Percentiles rank a stretch among this genome's conserved stretches.
These are phyloP conservation scores for Callipepla californica DNA, from an alignment of 2,113 vertebrate species.

Conservation along the genomic window DNA sequence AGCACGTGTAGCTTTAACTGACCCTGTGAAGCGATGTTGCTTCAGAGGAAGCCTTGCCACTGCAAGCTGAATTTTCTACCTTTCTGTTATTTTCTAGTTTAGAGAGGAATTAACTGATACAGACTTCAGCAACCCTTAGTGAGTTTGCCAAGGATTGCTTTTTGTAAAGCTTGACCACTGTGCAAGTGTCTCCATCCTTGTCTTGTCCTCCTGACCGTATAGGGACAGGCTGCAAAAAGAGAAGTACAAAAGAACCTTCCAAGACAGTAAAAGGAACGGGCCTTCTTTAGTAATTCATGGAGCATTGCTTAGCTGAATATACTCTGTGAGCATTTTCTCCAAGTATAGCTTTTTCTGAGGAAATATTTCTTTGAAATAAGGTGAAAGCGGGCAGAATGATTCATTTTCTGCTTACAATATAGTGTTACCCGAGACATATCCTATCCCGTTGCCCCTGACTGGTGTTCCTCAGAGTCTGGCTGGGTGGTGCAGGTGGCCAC, in stretches of 20 bases:
- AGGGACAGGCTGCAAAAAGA: neutral
- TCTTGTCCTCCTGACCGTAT: neutral
- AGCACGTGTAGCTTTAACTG: neutral
- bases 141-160: neutral
- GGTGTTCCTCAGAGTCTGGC: neutral
- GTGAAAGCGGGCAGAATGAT: neutral
- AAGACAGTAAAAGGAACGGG: neutral
- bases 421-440: neutral
- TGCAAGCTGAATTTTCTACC: neutral
- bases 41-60: neutral
- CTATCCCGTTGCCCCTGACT: neutral
- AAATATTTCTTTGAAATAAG: neutral
- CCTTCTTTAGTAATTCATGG: neutral
- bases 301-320: neutral
- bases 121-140: accelerated
- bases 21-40: neutral
- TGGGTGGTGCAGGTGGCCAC: neutral
- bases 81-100: neutral
- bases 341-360: neutral
- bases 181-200: neutral
- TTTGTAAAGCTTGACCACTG: neutral
- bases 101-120: neutral
- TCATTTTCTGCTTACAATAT: neutral
- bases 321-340: neutral
- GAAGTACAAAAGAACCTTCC: neutral